phyloP scores from a whole-genome alignment of 2,888 invertebrate species.

The Thumatha senex region DNA sequence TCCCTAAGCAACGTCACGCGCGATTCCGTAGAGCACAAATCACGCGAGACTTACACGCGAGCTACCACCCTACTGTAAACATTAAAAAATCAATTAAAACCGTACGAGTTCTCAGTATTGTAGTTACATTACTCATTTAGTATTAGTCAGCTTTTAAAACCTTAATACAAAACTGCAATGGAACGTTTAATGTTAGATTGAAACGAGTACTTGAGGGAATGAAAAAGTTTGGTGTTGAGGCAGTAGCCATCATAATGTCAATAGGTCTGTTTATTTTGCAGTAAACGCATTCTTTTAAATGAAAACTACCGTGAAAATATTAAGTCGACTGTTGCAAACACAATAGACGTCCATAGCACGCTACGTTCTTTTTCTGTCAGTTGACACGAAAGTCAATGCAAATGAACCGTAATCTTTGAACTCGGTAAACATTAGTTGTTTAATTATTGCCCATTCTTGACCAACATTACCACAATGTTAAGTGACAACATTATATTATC shows the following conservation, averaged over 20 bases:
- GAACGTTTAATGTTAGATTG: slow-evolving; percentile 4
- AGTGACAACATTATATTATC: too few relatives aligned
- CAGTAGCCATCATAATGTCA: slow-evolving; percentile 62
- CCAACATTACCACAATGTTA: neutral
- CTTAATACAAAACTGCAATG: slow-evolving; percentile 31
- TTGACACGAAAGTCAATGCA: slow-evolving; percentile 59
- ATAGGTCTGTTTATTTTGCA: slow-evolving; percentile 74
- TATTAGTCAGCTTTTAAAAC: neutral
- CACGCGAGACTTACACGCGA: slow-evolving; percentile 77
- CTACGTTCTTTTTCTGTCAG: slow-evolving; percentile 58
- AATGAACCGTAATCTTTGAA: slow-evolving; percentile 50
- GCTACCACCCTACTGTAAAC: slow-evolving; percentile 44
- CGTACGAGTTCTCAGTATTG: slow-evolving; percentile 10
- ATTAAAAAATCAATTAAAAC: slow-evolving; percentile 41
- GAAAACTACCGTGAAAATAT: slow-evolving; percentile 72
- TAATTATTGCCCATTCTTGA: slow-evolving; percentile 9
- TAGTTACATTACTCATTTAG: slow-evolving; percentile 27
- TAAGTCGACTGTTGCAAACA: slow-evolving; percentile 63
- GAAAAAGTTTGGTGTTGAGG: slow-evolving; percentile 36
- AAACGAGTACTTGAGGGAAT: slow-evolving; percentile 4
- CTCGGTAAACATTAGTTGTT: slow-evolving; percentile 34
- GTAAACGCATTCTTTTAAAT: slow-evolving; percentile 68
- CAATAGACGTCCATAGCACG: slow-evolving; percentile 67
- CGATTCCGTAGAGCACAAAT: slow-evolving; percentile 73
- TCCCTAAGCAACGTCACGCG: slow-evolving; percentile 74